Evolutionary conservation across 2,888 invertebrate genomes (phyloP), one percentile per base, ranked within the genome.

Genomic region (Spialia ferax): DNA sequence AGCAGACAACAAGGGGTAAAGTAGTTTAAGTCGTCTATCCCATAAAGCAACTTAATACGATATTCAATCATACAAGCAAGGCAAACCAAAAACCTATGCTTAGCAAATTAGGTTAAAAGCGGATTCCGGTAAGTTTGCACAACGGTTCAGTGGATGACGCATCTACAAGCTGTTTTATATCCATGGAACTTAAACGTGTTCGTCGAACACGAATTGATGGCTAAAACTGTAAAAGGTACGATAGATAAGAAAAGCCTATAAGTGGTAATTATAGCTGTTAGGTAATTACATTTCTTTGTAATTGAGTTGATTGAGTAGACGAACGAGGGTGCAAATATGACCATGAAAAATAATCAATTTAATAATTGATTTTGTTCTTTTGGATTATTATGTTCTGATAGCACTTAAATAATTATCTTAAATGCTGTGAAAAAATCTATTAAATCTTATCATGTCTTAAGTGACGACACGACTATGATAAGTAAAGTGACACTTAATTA

Each of bases 141-240:
- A 48, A 48, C 48, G 48, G 48, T 48, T 20, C 48, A 48, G 20
- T 48, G 48, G 20, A 48, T 48, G 48, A 48, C 20, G 48, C 48
- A 48, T 48, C 20, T 18, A 20, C 48, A 48, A 48, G 20, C 20
- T 20, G 48, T 48, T 20, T 42, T 42, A 42, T 20, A 48, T 48
- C 20, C 20, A 48, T 20, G 48, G 48, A 20, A 48, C 11, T 48
- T 18, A 18, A 38, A n/a, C n/a, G n/a, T 32, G n/a, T n/a, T 38
- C n/a, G 38, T 0, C 3, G 38, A n/a, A 38, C 38, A 38, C 38
- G 4, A n/a, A 11, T 11, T 35, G 35, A 11, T 2, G 35, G 11
- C 11, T 10, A 35, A 35, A 35, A 35, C 11, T 35, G 13, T 35
- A 35, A 11, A 35, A 38, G 38, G 7, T n/a, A 4, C 3, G 1